Evolutionary conservation across 2,797 vertebrate species (phyloP).

Genomic region (Sandelia bainsii): DNA sequence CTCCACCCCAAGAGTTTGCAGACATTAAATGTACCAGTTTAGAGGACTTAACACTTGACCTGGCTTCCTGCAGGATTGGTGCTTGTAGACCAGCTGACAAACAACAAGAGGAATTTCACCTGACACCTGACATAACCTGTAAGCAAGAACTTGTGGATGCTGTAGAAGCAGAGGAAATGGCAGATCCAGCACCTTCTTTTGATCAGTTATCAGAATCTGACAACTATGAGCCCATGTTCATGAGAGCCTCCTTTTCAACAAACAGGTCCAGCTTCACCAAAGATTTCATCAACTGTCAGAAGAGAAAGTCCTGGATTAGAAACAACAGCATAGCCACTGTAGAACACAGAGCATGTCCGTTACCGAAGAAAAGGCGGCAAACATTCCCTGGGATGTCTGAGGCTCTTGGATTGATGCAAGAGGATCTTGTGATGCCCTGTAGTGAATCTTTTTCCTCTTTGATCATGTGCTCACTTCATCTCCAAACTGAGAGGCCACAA

Average conservation of each 20-base stretch:
- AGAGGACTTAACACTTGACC: conserved; percentile 70
- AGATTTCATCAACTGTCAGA: conserved; percentile 69
- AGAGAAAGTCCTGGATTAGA: conserved; percentile 66
- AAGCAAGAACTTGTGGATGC: conserved; percentile 50
- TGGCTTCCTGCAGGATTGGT: conserved; percentile 64
- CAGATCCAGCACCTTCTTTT: conserved; percentile 50
- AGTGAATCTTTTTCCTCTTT: conserved; percentile 82
- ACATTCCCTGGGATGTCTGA: conserved; percentile 80
- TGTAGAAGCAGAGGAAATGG: conserved; percentile 39
- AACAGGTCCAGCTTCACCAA: conserved; percentile 77
- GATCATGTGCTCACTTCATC: conserved; percentile 70
- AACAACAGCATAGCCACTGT: conserved; percentile 77
- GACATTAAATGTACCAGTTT: conserved; percentile 65
- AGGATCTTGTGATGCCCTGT: conserved; percentile 62
- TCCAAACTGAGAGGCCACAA: conserved; percentile 62
- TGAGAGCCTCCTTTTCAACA: conserved; percentile 66
- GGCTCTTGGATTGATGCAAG: conserved; percentile 38
- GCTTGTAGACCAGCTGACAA: conserved; percentile 25
- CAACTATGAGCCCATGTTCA: conserved; percentile 56
- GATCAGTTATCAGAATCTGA: conserved; percentile 65
- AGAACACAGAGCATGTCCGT: conserved; percentile 59
- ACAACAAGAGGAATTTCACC: background rate
- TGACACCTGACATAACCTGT: background rate
- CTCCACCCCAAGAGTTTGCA: conserved; percentile 81
- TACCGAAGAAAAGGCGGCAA: conserved; percentile 79